Base-by-base conservation (phyloP, 1,140 invertebrate species). In the Neodiprion pinetum region DNA sequence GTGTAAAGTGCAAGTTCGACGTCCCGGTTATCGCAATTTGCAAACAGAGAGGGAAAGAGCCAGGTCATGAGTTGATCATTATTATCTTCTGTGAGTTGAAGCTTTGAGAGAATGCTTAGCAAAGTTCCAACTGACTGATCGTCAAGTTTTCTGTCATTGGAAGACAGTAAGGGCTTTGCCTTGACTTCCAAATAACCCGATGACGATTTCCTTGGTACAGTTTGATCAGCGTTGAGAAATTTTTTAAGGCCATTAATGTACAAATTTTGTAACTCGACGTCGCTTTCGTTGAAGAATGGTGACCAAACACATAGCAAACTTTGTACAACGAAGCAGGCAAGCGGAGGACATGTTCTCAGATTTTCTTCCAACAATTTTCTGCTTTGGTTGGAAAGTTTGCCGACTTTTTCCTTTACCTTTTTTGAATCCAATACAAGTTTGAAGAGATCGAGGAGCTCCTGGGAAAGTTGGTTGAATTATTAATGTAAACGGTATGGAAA, bases 1-100 rank as follows among this genome's bases (percentile, higher is more conserved):
- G 85, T 83, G 75, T 84, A 87, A 7, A 87, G 72, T 53, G 81
- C 78, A 70, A 86, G 71, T 74, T 86, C 83, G 49, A 87, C 73
- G 71, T 86, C 79, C 67, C 80, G 72, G 67, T 72, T 72, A 73
- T 82, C 72, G 67, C 72, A 76, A 8, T 49, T 68, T 72, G 80
- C 78, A 1, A 79, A 77, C 10, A 86, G 47, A 1, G 49, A 66
- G 48, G 83, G 81, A 79, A 72, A 86, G 40, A 85, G 48, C 80
- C 75, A 84, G 40, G 47, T 53, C 5, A 80, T 48, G 49, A 84
- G 68, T 65, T 83, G 72, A 61, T 79, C 71, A 73, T 81, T 78
- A 50, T 81, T 77, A 8, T 68, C 69, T 28, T 82, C 76, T 21
- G 75, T 75, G 48, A 87, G 11, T 23, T 84, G 75, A 68, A 86